Percentiles rank a stretch among this genome's conserved stretches.
phyloP scores from a whole-genome alignment of 2,797 vertebrate species.

The Muraenolepis orangiensis region DNA sequence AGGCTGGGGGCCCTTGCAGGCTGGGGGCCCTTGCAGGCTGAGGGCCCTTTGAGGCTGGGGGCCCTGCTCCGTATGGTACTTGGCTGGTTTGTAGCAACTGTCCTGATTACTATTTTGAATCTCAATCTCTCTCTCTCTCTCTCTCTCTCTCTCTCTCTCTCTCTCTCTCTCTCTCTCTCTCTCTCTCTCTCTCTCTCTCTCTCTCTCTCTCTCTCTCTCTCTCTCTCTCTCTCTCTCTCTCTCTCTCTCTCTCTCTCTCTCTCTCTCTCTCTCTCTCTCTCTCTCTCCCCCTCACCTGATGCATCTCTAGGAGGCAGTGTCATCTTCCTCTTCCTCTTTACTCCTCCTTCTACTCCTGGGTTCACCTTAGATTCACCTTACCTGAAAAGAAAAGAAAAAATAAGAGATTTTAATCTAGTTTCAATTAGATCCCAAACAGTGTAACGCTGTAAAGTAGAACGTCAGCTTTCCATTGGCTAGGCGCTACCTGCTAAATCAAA shows the following conservation, averaged over 20 bases:
- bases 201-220: too few species aligned
- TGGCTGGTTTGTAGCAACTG: slow-evolving; percentile 38
- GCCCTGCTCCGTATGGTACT: not conserved
- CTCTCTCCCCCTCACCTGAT: not conserved
- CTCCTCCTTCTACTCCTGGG: not conserved
- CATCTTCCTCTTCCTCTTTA: not conserved
- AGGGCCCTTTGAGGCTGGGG: too few species aligned
- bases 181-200: too few species aligned
- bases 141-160: too few species aligned
- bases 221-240: too few species aligned
- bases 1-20: too few species aligned
- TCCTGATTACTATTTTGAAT: slow-evolving; percentile 20
- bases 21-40: too few species aligned
- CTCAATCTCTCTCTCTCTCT: not conserved
- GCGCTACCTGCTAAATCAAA: slow-evolving; percentile 32
- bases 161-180: not conserved
- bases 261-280: too few species aligned
- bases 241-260: too few species aligned
- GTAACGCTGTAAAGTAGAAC: not conserved
- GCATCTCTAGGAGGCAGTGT: not conserved
- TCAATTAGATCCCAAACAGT: not conserved
- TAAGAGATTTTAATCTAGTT: too few species aligned
- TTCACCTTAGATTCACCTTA: not conserved
- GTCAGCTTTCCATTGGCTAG: not conserved
- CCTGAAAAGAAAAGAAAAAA: not conserved